Evolutionary conservation across 2,888 invertebrate species (phyloP).

Genomic region (Drosophila tripunctata): DNA sequence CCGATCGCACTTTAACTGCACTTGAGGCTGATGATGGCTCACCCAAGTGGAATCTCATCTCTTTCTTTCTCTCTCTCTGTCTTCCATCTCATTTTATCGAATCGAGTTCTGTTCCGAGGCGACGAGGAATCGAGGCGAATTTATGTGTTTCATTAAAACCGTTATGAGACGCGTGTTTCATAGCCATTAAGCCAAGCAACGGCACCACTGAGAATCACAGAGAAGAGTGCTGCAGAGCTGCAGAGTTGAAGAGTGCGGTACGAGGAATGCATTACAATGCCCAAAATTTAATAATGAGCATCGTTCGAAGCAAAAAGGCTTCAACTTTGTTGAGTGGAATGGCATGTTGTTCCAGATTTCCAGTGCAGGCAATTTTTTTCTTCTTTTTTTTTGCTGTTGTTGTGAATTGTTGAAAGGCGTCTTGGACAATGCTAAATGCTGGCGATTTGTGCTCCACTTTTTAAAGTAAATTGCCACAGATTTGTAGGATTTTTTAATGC

Average conservation of each 20-base stretch:
- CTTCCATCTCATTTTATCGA: neutral
- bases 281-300: conserved; percentile 67
- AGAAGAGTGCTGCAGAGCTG: conserved; percentile 5
- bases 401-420: conserved; percentile 40
- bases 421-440: conserved; percentile 62
- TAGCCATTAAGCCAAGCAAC: conserved; percentile 61
- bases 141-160: conserved; percentile 78
- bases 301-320: conserved; percentile 23
- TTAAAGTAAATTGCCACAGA: conserved; percentile 49
- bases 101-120: conserved; percentile 29
- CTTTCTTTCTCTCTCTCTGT: neutral
- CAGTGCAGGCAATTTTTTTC: conserved; percentile 14
- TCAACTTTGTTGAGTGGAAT: conserved; percentile 19
- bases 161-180: conserved; percentile 72
- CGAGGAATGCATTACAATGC: conserved; percentile 40
- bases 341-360: conserved; percentile 53
- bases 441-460: conserved; percentile 59
- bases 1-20: conserved; percentile 33
- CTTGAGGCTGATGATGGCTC: conserved; percentile 52
- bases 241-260: conserved; percentile 1
- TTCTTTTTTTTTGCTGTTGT: neutral
- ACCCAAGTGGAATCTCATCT: conserved; percentile 60
- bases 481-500: conserved; percentile 27
- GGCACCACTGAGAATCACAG: conserved; percentile 1
- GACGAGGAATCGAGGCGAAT: conserved; percentile 51